These are phyloP conservation scores for Caenorhabditis sp. DNA, from an alignment of 2,888 invertebrate species.

Conservation along the genomic window DNA sequence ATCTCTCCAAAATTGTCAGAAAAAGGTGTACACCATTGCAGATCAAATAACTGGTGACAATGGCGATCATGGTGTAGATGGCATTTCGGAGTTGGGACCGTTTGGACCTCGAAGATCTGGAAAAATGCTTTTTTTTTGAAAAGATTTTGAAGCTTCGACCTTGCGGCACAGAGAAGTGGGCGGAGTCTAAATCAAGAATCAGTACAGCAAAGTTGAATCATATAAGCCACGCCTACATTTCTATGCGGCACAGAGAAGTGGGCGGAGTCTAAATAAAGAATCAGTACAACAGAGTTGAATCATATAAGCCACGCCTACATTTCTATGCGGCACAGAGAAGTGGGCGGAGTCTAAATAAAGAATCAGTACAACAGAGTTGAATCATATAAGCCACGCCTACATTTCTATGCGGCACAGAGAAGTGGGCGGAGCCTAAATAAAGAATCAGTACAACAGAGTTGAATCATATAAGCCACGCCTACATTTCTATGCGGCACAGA, in stretches of 20 bases:
- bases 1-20: slow-evolving; percentile 48
- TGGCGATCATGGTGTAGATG: slow-evolving; percentile 58
- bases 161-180: not conserved
- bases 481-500: no score
- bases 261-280: not conserved
- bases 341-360: not conserved
- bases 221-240: no score
- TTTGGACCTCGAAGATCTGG: slow-evolving; percentile 52
- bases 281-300: no score
- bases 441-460: no score
- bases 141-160: not conserved
- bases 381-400: no score
- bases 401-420: no score
- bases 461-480: no score
- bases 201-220: no score
- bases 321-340: no score
- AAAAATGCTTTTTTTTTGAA: not conserved
- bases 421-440: not conserved
- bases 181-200: not conserved
- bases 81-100: slow-evolving; percentile 56
- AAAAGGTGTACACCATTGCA: slow-evolving; percentile 56
- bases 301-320: no score
- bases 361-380: no score
- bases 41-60: slow-evolving; percentile 55
- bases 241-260: no score